Evolutionary conservation across 2,113 vertebrate genomes (phyloP).

Genomic region (Megaceryle maxima): DNA sequence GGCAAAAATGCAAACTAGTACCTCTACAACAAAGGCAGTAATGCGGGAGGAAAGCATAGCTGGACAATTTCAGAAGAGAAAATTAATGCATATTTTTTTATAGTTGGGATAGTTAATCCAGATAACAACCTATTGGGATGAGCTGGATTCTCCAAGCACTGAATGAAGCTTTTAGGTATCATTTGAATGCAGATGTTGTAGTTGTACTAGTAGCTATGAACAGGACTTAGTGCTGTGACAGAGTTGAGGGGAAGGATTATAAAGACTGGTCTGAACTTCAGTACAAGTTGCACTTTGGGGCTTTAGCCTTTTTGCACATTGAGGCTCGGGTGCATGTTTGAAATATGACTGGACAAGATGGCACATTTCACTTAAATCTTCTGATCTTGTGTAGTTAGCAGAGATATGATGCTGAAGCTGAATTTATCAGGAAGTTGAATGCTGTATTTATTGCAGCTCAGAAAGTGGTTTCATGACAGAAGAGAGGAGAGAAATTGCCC

Average conservation of each 20-base stretch:
- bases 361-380: neutral
- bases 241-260: neutral
- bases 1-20: neutral
- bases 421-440: neutral
- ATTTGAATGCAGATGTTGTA: neutral
- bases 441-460: neutral
- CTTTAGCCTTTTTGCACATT: neutral
- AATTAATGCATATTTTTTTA: neutral
- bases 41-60: neutral
- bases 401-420: neutral
- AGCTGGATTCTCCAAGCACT: neutral
- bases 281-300: neutral
- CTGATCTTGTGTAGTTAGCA: neutral
- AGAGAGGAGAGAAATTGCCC: neutral
- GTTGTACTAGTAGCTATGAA: neutral
- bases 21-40: neutral
- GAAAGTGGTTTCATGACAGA: neutral
- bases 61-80: neutral
- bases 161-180: neutral
- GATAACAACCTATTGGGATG: neutral
- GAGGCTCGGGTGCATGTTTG: neutral
- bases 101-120: neutral
- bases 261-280: neutral
- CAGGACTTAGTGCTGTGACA: accelerated
- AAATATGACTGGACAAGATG: neutral